Percentiles rank a stretch among this genome's conserved stretches.
These are phyloP conservation scores for Crotalus horridus DNA, from an alignment of 2,113 vertebrate species.

Conservation along the genomic window DNA sequence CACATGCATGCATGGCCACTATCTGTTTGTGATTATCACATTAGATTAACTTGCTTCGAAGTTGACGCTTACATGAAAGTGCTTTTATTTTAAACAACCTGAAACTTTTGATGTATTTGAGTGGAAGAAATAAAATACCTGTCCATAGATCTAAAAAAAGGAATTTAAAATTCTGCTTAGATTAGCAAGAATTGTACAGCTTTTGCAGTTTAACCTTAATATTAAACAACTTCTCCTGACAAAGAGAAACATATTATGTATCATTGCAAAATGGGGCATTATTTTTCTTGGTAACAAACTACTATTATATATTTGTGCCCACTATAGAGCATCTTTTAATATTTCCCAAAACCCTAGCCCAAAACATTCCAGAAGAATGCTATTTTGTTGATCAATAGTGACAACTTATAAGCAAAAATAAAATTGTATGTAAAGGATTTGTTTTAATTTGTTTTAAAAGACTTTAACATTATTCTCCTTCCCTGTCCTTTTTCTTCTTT, in stretches of 20 bases:
- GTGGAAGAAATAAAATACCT: not conserved
- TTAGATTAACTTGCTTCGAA: not conserved
- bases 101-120: not conserved
- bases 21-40: not conserved
- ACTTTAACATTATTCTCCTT: constrained; percentile 28
- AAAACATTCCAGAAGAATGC: constrained; percentile 37
- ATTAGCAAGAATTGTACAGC: not conserved
- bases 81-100: not conserved
- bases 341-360: constrained; percentile 43
- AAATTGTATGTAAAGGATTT: constrained; percentile 38
- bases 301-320: constrained; percentile 41
- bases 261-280: constrained; percentile 28
- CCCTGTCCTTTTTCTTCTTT: constrained; percentile 27
- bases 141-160: not conserved
- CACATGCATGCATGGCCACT: not conserved
- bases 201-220: not conserved
- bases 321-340: constrained; percentile 33
- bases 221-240: not conserved
- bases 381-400: constrained; percentile 51
- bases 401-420: constrained; percentile 22
- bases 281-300: constrained; percentile 12
- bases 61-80: not conserved
- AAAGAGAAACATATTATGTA: not conserved
- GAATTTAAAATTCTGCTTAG: not conserved
- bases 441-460: constrained; percentile 41